Evolutionary conservation across 2,113 vertebrate genomes (phyloP), one percentile per base, ranked within the genome.

Genomic region (Montifringilla adamsi): DNA sequence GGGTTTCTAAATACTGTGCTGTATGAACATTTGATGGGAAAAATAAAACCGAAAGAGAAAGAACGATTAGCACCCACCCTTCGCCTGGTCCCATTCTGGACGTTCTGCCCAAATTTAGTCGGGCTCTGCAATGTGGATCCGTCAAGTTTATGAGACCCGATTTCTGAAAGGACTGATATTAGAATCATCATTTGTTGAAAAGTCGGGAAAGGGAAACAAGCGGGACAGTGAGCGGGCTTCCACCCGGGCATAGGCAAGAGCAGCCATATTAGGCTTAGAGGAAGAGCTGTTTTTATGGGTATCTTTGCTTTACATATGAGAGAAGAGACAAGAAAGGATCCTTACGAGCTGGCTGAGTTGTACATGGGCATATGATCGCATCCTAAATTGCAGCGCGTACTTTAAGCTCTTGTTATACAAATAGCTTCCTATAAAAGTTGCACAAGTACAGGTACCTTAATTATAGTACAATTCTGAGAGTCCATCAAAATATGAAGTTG

Each of bases 31-130:
- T 58, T 62, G 22, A 35, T 24, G 47, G 35, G 39, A 52, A 92
- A 76, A 76, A 74, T 46, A 76, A 92, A 93, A 91, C 11, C 30
- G 85, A 96, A 95, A 91, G 92, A 85, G 81, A 91, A 95, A 92
- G 88, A 56, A 44, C 2, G 6, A 30, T 28, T 28, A 50, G 59
- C 5, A 6, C 53, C 3, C 31, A 9, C 44, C 4, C 21, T 27
- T 47, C 2, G 2, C 28, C 14, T 37, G 13, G 9, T 37, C 21
- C 13, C 14, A 41, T 43, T 72, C 7, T 33, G 35, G 43, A 17
- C 10, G 6, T 44, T 89, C 60, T 49, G 28, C 12, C 10, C 55
- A 8, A 53, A 68, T 49, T 84, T 3, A 11, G 35, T 9, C 2
- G 1, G n/a, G 9, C 4, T 37, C 43, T 67, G 20, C 11, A 1